phyloP scores from a whole-genome alignment of 1,140 invertebrate species.

The Pseudoatta argentina region DNA sequence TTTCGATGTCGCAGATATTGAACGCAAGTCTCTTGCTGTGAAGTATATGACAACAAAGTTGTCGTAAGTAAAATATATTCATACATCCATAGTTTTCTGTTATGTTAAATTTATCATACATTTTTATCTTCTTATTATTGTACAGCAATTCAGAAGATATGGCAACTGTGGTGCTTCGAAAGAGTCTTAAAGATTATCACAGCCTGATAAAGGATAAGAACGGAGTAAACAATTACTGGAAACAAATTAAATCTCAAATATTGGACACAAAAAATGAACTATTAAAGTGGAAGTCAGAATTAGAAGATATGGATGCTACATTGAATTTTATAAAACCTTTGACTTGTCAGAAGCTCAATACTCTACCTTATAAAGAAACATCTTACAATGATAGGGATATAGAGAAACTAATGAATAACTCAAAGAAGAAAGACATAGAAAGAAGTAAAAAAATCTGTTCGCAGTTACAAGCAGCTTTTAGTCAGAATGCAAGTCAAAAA shows the following conservation, averaged over 20 bases:
- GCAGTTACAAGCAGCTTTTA: slow-evolving; percentile 19
- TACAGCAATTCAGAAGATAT: slow-evolving; percentile 76
- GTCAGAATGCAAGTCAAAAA: neutral
- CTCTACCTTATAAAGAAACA: slow-evolving; percentile 71
- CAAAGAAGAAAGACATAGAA: slow-evolving; percentile 66
- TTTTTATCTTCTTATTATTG: slow-evolving; percentile 40
- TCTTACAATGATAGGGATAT: slow-evolving; percentile 75
- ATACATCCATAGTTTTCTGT: neutral
- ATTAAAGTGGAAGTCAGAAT: slow-evolving; percentile 75
- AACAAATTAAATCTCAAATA: slow-evolving; percentile 75
- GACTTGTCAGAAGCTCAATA: slow-evolving; percentile 74
- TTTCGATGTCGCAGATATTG: slow-evolving; percentile 71
- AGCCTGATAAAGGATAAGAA: slow-evolving; percentile 67
- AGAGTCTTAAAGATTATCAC: slow-evolving; percentile 74
- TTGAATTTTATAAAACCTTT: slow-evolving; percentile 76
- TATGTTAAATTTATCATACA: neutral
- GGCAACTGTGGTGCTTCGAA: slow-evolving; percentile 70
- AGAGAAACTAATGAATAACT: slow-evolving; percentile 76
- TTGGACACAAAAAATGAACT: slow-evolving; percentile 72
- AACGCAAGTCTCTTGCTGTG: slow-evolving; percentile 75
- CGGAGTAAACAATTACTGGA: slow-evolving; percentile 80
- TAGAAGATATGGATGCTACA: slow-evolving; percentile 71
- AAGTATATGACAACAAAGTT: slow-evolving; percentile 77
- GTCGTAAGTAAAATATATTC: slow-evolving; percentile 70
- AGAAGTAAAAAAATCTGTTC: slow-evolving; percentile 67